These are phyloP conservation scores for Grammomys surdaster DNA, from an alignment of 2,113 vertebrate genomes.

Conservation along the genomic window DNA sequence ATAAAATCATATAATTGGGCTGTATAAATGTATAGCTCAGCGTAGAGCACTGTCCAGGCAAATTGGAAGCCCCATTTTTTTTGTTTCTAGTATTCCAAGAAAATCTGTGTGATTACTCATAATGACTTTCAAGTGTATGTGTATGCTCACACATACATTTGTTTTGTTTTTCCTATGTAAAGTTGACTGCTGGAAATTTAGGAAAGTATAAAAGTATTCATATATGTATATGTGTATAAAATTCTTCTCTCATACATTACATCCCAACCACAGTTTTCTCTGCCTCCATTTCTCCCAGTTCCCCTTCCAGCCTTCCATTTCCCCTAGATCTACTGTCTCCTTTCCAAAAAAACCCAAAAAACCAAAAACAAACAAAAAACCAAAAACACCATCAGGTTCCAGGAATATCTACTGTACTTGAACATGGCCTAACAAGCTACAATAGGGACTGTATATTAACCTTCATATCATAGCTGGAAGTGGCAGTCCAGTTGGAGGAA, in stretches of 20 bases:
- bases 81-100: not conserved
- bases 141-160: too few relatives aligned
- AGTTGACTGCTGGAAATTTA: slow-evolving; percentile 29
- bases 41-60: not conserved
- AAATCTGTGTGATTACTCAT: slow-evolving; percentile 13
- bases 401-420: too few relatives aligned
- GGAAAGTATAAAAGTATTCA: slow-evolving; percentile 19
- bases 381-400: not conserved
- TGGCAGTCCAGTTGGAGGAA: not conserved
- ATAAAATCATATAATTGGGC: slow-evolving; percentile 6
- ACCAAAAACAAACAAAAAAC: too few relatives aligned
- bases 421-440: not conserved
- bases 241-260: not conserved
- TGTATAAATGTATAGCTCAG: not conserved
- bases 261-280: not conserved
- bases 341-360: not conserved
- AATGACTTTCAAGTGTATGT: slow-evolving; percentile 36
- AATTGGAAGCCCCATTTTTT: not conserved
- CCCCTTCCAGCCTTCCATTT: not conserved
- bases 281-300: not conserved
- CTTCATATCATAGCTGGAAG: not conserved
- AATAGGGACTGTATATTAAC: not conserved
- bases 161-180: slow-evolving; percentile 37
- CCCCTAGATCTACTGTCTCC: not conserved
- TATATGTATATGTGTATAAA: not conserved